Percentiles rank a stretch among this genome's conserved stretches.
phyloP scores from a whole-genome alignment of 1,140 invertebrate species.

The Carposina sasakii region DNA sequence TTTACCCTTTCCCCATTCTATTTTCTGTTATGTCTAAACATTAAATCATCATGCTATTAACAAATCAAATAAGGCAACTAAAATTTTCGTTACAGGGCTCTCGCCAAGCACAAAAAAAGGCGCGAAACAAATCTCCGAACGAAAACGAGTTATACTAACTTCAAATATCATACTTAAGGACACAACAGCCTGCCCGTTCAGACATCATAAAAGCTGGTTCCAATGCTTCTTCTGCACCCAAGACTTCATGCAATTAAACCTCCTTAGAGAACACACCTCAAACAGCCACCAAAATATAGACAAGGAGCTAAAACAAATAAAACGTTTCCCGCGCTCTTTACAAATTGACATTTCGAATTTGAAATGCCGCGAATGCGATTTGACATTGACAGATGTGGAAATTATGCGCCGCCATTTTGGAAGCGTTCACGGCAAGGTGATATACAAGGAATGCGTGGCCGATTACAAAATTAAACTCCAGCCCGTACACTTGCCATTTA shows the following conservation, averaged over 20 bases:
- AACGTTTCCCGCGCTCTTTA: slow-evolving; percentile 51
- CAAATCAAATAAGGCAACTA: no score
- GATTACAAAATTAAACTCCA: slow-evolving; percentile 54
- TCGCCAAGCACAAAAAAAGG: no score
- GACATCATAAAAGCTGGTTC: slow-evolving; percentile 62
- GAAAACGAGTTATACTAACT: slow-evolving; percentile 44
- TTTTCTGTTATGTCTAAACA: no score
- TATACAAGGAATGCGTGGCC: slow-evolving; percentile 56
- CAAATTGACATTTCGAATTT: slow-evolving; percentile 62
- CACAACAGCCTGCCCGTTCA: slow-evolving; percentile 56
- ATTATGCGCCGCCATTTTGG: slow-evolving; percentile 44
- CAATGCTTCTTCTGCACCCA: slow-evolving; percentile 54
- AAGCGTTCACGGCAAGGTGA: slow-evolving; percentile 38
- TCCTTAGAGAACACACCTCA: slow-evolving; percentile 34
- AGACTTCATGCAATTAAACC: slow-evolving; percentile 52
- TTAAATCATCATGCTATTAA: no score
- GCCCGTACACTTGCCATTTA: slow-evolving; percentile 49
- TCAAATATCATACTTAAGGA: slow-evolving; percentile 39
- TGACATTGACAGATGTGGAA: slow-evolving; percentile 44
- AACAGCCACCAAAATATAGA: slow-evolving; percentile 37
- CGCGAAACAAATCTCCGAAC: slow-evolving; percentile 46
- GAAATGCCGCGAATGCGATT: slow-evolving; percentile 44
- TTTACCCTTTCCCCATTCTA: no score
- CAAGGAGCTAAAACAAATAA: slow-evolving; percentile 49
- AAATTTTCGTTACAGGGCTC: slow-evolving; percentile 17